phyloP scores from a whole-genome alignment of 2,888 invertebrate genomes.

The Hirtodrosophila alboralis region DNA sequence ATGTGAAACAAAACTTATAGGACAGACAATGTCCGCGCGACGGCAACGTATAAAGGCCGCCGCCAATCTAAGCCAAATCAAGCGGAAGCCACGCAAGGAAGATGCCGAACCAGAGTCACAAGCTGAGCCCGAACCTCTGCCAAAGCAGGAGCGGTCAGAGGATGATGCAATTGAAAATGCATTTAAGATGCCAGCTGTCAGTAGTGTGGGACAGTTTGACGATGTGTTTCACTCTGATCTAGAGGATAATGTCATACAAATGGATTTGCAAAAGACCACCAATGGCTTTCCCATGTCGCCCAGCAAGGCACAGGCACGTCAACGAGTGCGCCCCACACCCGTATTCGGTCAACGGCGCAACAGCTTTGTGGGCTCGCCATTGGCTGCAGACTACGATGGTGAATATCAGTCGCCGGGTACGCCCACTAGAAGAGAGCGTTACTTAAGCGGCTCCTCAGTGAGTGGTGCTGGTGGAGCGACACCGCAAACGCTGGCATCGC shows the following conservation, averaged over 20 bases:
- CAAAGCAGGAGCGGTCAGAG: slow-evolving; percentile 26
- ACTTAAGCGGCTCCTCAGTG: slow-evolving; percentile 72
- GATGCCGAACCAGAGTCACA: slow-evolving; percentile 33
- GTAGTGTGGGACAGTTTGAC: slow-evolving; percentile 60
- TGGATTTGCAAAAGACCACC: slow-evolving; percentile 77
- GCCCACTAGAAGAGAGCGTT: slow-evolving; percentile 73
- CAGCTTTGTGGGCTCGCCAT: slow-evolving; percentile 85
- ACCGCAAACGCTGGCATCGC: slow-evolving; percentile 51
- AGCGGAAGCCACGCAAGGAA: slow-evolving; percentile 61
- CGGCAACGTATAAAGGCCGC: slow-evolving; percentile 90
- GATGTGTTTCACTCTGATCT: slow-evolving; percentile 78
- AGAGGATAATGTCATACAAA: slow-evolving; percentile 81
- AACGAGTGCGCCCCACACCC: slow-evolving; percentile 89
- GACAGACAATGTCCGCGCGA: slow-evolving; percentile 86
- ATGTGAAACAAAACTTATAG: slow-evolving; percentile 36
- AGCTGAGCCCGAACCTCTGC: slow-evolving; percentile 14
- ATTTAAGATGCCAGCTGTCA: slow-evolving; percentile 77
- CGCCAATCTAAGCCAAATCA: slow-evolving; percentile 85
- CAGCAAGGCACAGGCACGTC: slow-evolving; percentile 87
- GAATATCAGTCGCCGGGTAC: slow-evolving; percentile 63
- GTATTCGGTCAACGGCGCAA: slow-evolving; percentile 87
- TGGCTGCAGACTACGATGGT: slow-evolving; percentile 56
- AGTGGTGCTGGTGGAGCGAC: slow-evolving; percentile 27
- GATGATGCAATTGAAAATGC: slow-evolving; percentile 42
- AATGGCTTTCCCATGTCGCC: slow-evolving; percentile 78